phyloP scores from a whole-genome alignment of 2,113 vertebrate genomes.

The Uria aalge region DNA sequence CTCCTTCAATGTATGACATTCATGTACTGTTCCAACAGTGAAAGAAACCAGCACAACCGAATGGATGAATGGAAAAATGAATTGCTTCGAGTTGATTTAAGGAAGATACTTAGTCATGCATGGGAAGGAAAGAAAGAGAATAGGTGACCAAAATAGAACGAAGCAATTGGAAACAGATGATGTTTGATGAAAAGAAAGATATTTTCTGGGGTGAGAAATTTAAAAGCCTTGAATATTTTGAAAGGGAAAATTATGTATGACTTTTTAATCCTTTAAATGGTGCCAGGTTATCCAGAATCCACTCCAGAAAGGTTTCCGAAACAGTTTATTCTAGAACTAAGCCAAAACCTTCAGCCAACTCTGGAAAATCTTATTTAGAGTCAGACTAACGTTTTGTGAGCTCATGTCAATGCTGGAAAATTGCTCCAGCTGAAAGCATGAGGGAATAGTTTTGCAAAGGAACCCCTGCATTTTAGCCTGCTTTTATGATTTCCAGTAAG shows the following conservation, averaged over 20 bases:
- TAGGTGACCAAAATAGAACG: constrained; percentile 36
- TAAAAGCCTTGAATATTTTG: constrained; percentile 5
- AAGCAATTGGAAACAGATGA: constrained; percentile 55
- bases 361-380: constrained; percentile 36
- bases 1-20: constrained; percentile 1
- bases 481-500: background rate
- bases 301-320: constrained; percentile 12
- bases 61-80: constrained; percentile 23
- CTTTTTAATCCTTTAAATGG: background rate
- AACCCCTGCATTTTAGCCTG: background rate
- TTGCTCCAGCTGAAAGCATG: constrained; percentile 12
- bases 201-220: constrained; percentile 42
- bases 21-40: background rate
- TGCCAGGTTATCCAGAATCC: constrained; percentile 27
- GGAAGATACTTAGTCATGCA: constrained; percentile 51
- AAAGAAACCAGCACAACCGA: background rate
- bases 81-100: constrained; percentile 40
- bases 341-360: constrained; percentile 21
- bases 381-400: constrained; percentile 14
- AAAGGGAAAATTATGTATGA: background rate
- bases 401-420: constrained; percentile 16
- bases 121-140: background rate
- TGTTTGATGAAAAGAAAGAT: constrained; percentile 11
- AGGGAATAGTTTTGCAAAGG: background rate
- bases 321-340: constrained; percentile 33